A percentile compares a stretch with the other conserved stretches of the same genome.
Conservation (phyloP, 2,888 invertebrate genomes). For the Diloba caeruleocephala region DNA sequence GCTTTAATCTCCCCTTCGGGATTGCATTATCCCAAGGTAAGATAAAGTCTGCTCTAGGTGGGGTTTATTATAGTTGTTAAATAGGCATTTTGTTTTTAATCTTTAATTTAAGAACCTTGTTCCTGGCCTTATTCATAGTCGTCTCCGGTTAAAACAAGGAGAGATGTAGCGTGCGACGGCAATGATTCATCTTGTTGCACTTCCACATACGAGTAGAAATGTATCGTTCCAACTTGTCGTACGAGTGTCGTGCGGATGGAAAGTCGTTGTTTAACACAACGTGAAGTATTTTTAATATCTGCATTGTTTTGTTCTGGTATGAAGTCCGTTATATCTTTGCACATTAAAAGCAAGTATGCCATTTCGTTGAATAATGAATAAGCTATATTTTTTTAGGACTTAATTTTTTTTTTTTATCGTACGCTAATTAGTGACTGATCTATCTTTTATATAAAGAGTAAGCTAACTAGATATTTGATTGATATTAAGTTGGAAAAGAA, state of each 20-base stretch:
- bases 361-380: not conserved
- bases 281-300: slow-evolving; percentile 48
- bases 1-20: no score
- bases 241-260: slow-evolving; percentile 40
- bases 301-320: slow-evolving; percentile 24
- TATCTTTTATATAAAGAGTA: no score
- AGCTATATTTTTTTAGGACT: no score
- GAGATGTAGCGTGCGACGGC: slow-evolving; percentile 45
- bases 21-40: no score
- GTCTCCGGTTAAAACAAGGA: slow-evolving; percentile 47
- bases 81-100: no score
- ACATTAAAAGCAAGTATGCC: not conserved
- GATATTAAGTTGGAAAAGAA: no score
- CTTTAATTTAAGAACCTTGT: no score
- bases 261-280: slow-evolving; percentile 26
- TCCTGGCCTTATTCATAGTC: slow-evolving; percentile 14
- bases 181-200: slow-evolving; percentile 50
- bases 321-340: slow-evolving; percentile 1
- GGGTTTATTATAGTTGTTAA: no score
- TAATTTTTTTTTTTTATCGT: no score
- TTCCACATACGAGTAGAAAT: slow-evolving; percentile 40
- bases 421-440: no score
- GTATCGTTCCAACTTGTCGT: slow-evolving; percentile 51
- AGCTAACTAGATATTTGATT: no score
- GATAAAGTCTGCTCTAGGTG: no score